phyloP scores from a whole-genome alignment of 2,113 vertebrate species.

The Ancistrus triradiatus region DNA sequence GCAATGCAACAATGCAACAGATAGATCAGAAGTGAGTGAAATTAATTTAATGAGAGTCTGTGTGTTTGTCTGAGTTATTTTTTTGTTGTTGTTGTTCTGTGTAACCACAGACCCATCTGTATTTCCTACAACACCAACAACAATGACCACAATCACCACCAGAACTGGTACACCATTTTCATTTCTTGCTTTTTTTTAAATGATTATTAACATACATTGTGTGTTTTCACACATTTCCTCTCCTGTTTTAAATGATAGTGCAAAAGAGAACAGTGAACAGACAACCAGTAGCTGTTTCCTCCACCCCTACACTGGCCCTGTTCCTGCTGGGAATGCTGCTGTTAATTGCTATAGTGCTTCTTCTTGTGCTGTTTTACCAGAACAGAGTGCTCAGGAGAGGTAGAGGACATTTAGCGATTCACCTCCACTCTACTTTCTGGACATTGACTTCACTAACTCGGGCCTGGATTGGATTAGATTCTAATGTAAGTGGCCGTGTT shows the following conservation, averaged over 20 bases:
- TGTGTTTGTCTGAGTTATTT: too few species aligned
- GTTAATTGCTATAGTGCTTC: conserved; percentile 25
- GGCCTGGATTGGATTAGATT: too few species aligned
- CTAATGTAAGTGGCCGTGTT: too few species aligned
- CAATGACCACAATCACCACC: neutral
- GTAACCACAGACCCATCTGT: neutral
- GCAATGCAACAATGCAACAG: too few species aligned
- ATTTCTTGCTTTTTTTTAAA: neutral
- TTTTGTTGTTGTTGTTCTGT: neutral
- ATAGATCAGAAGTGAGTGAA: too few species aligned
- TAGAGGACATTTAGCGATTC: conserved; percentile 19
- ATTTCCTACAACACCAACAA: neutral
- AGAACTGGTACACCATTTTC: neutral
- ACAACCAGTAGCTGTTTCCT: neutral
- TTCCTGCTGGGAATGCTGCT: conserved; percentile 16
- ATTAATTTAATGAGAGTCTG: too few species aligned
- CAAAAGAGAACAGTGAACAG: neutral
- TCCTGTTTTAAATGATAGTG: neutral
- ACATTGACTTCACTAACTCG: too few species aligned
- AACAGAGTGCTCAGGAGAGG: conserved; percentile 30
- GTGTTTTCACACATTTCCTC: neutral
- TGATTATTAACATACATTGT: neutral
- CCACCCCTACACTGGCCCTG: neutral
- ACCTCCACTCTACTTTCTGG: too few species aligned
- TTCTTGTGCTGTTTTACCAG: conserved; percentile 18